These are phyloP conservation scores for Sciurus vulgaris DNA, from an alignment of 2,797 vertebrate genomes.

Conservation along the genomic window DNA sequence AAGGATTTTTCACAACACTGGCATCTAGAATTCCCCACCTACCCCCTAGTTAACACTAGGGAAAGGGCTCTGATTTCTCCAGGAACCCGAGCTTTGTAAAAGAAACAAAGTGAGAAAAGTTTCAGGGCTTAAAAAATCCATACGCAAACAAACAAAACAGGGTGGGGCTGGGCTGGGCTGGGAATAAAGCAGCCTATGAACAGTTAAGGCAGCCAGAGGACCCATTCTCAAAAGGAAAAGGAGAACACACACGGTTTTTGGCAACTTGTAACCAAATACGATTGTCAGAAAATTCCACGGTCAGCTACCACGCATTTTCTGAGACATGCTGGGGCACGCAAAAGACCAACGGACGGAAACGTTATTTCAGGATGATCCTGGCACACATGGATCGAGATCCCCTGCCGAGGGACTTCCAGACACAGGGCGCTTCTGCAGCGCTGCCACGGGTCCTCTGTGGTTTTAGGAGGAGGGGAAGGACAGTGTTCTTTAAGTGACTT, in stretches of 20 bases:
- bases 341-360: neutral
- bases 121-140: constrained; percentile 49
- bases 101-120: constrained; percentile 19
- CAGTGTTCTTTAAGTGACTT: neutral
- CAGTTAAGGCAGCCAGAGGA: constrained; percentile 31
- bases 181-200: neutral
- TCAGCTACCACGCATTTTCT: constrained; percentile 60
- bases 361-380: neutral
- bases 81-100: constrained; percentile 54
- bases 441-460: neutral
- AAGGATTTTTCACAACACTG: neutral
- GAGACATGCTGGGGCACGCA: neutral
- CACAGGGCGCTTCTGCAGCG: neutral
- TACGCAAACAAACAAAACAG: neutral
- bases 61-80: constrained; percentile 37
- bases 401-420: constrained; percentile 27
- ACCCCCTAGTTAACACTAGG: neutral
- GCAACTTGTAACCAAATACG: constrained; percentile 71
- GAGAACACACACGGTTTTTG: constrained; percentile 64
- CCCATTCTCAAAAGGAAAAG: constrained; percentile 41
- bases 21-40: neutral
- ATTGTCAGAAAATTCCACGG: constrained; percentile 71
- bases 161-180: neutral
- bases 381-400: constrained; percentile 60
- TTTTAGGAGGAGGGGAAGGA: neutral